These are phyloP conservation scores for Hemiscyllium ocellatum DNA, from an alignment of 2,113 vertebrate genomes.

Conservation along the genomic window DNA sequence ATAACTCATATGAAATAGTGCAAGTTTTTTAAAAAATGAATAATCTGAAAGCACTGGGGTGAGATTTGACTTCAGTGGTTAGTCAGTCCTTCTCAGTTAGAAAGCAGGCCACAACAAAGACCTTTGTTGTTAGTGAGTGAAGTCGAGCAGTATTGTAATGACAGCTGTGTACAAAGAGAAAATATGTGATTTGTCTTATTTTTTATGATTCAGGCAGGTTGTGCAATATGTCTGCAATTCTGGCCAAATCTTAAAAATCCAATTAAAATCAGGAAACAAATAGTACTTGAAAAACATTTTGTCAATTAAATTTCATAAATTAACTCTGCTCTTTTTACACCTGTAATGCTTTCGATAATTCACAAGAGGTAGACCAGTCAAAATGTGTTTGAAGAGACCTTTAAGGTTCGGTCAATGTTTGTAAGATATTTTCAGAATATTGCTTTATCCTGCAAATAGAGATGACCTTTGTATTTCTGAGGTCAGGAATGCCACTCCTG, in stretches of 20 bases:
- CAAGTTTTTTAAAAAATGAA: not conserved
- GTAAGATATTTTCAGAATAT: constrained; percentile 1
- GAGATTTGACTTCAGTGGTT: not conserved
- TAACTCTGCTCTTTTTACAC: not conserved
- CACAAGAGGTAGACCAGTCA: constrained; percentile 8
- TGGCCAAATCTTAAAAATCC: constrained; percentile 26
- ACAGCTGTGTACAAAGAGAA: not conserved
- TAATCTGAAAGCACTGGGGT: not conserved
- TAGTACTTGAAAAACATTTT: not conserved
- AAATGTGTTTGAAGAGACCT: constrained; percentile 7
- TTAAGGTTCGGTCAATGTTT: not conserved
- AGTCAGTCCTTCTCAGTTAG: not conserved
- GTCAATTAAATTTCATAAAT: not conserved
- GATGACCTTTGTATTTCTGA: not conserved
- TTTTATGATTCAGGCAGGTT: not conserved
- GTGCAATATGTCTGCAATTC: not conserved
- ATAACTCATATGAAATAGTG: not conserved
- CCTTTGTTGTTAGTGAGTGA: not conserved
- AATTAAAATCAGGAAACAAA: not conserved
- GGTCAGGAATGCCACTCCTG: not conserved
- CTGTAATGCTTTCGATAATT: not conserved
- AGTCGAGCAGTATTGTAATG: not conserved
- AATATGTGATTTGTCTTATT: not conserved
- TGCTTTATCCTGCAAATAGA: not conserved
- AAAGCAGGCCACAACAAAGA: not conserved